phyloP scores from a whole-genome alignment of 2,113 vertebrate species.

The Ciconia boyciana region DNA sequence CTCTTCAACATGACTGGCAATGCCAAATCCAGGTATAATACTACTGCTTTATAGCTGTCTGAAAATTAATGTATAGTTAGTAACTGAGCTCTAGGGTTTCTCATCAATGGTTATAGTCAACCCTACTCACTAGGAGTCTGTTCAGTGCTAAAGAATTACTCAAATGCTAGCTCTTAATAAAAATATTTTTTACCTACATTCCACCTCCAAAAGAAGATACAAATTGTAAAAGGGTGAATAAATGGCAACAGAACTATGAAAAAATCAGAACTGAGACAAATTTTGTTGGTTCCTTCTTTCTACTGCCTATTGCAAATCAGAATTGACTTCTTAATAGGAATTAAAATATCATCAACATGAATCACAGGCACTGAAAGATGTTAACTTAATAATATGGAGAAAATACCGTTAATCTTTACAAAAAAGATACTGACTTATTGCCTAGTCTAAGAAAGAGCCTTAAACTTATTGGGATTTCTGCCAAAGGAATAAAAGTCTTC shows the following conservation, averaged over 20 bases:
- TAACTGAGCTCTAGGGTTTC: not conserved
- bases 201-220: not conserved
- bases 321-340: constrained; percentile 61
- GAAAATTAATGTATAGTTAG: not conserved
- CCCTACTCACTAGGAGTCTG: not conserved
- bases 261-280: not conserved
- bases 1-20: not conserved
- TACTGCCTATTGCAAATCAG: constrained; percentile 33
- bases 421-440: constrained; percentile 39
- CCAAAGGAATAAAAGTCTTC: constrained; percentile 34
- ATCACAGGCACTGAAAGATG: constrained; percentile 55
- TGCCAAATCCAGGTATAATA: not conserved
- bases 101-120: not conserved
- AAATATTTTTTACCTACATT: not conserved
- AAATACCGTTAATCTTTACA: constrained; percentile 54
- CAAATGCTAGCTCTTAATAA: not conserved
- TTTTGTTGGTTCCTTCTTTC: constrained; percentile 21
- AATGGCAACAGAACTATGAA: not conserved
- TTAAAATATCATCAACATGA: constrained; percentile 66
- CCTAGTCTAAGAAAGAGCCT: constrained; percentile 1
- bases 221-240: not conserved
- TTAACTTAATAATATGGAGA: constrained; percentile 61
- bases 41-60: not conserved
- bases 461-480: constrained; percentile 48
- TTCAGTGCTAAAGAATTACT: not conserved